Conservation (phyloP, 1,140 invertebrate genomes). For the Zaprionus vittiger region DNA sequence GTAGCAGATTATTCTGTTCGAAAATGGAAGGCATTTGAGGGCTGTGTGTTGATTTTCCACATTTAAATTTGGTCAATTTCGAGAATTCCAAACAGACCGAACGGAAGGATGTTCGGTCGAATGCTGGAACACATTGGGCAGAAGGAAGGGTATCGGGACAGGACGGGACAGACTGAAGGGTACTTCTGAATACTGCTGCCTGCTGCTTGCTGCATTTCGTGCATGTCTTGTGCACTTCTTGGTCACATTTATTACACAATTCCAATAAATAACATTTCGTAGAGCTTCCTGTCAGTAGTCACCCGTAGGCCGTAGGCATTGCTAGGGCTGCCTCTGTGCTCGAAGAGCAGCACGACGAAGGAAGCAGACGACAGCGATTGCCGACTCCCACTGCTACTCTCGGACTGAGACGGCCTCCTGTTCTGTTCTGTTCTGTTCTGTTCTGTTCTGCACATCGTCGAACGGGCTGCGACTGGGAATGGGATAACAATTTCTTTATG, state of each 20-base stretch:
- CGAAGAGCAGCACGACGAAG: neutral
- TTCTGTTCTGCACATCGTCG: neutral
- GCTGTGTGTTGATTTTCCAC: neutral
- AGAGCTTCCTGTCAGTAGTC: constrained; percentile 57
- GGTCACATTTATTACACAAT: constrained; percentile 79
- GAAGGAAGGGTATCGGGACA: neutral
- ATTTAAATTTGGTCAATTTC: constrained; percentile 5
- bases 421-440: neutral
- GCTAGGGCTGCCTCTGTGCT: constrained; percentile 25
- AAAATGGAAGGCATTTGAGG: neutral
- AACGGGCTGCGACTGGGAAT: neutral
- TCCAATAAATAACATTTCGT: constrained; percentile 79
- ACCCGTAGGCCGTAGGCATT: constrained; percentile 23
- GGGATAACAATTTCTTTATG: constrained; percentile 75
- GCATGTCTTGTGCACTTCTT: constrained; percentile 76
- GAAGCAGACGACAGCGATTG: constrained; percentile 26
- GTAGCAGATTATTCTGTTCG: neutral
- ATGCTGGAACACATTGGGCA: constrained; percentile 1
- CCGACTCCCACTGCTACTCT: constrained; percentile 12
- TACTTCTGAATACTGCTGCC: neutral
- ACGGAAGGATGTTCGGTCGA: constrained; percentile 1
- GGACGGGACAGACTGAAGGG: neutral
- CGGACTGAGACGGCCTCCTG: neutral
- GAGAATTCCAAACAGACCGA: neutral
- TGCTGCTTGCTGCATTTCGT: constrained; percentile 60